Base-by-base conservation (phyloP, 2,113 vertebrate genomes). In the Rhinogobius similis region DNA sequence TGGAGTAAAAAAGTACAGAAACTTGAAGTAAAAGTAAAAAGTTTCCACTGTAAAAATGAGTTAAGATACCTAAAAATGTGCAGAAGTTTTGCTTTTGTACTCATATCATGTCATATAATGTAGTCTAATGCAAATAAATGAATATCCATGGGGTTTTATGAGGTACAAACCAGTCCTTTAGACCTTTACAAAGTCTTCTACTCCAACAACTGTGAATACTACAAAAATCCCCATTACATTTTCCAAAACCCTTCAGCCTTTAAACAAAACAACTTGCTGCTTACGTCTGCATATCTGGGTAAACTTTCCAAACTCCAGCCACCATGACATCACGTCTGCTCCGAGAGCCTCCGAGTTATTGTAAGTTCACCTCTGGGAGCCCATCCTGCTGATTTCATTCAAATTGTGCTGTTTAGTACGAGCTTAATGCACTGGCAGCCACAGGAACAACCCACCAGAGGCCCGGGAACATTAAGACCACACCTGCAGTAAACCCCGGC, bases 341-440 rank as follows among this genome's bases (percentile, higher is more conserved):
- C 52, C 21, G 21, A 2, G 29, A 29, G n/a, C n/a, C n/a, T n/a
- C n/a, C 23, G 23, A 52, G 50, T 52, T 52, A 23, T 52, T 23
- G 8, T 52, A 26, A 53, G 21, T 80, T 74, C 59, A 62, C 73
- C 85, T 44, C 62, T 46, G 13, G 75, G 69, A 67, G 75, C 81
- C 75, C 82, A 81, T 86, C 74, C 77, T 81, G 75, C 61, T 74
- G 69, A 86, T 79, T 67, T 72, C 46, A 32, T 67, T 82, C 63
- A 77, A 75, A 70, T 79, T 65, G 70, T 83, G 53, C 72, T 50
- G 53, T 50, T 58, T 52, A 16, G 77, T n/a, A 36, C 69, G 67
- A 65, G 24, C 13, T 65, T 52, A 32, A 69, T 18, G 66, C 36
- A 56, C 55, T 3, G 13, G 62, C 44, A 75, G 10, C 16, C 27